phyloP scores from a whole-genome alignment of 2,113 vertebrate genomes.

The Picathartes gymnocephalus region DNA sequence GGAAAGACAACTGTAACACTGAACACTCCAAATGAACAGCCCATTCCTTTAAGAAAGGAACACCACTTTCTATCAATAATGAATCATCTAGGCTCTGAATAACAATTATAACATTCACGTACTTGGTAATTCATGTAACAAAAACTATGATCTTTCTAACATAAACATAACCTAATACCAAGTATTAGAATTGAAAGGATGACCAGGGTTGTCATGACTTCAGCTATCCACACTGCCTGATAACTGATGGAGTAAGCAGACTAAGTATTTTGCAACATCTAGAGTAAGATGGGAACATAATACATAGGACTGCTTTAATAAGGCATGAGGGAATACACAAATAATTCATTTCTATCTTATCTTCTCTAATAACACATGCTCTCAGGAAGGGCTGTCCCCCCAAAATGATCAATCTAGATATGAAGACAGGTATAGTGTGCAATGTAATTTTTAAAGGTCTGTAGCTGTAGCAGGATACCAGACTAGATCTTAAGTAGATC shows the following conservation, averaged over 20 bases:
- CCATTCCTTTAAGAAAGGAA: neutral
- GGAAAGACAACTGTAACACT: neutral
- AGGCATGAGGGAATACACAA: neutral
- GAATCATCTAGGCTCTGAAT: constrained; percentile 7
- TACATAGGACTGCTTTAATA: neutral
- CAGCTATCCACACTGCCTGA: neutral
- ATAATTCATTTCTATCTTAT: neutral
- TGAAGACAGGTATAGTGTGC: neutral
- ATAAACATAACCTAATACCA: neutral
- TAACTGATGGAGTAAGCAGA: neutral
- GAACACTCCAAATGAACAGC: neutral
- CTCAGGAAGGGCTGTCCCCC: neutral
- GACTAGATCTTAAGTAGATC: neutral
- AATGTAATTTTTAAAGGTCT: neutral
- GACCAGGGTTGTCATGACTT: neutral
- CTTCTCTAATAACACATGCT: neutral
- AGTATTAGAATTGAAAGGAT: neutral
- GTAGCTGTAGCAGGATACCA: neutral
- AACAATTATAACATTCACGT: neutral
- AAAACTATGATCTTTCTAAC: neutral
- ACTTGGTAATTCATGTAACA: neutral
- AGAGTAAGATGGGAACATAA: neutral
- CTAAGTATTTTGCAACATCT: neutral
- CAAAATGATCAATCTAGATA: neutral
- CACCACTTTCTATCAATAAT: neutral